Percentiles rank a stretch among this genome's conserved stretches.
These are phyloP conservation scores for Helarctos malayanus DNA, from an alignment of 2,797 vertebrate genomes.

Conservation along the genomic window DNA sequence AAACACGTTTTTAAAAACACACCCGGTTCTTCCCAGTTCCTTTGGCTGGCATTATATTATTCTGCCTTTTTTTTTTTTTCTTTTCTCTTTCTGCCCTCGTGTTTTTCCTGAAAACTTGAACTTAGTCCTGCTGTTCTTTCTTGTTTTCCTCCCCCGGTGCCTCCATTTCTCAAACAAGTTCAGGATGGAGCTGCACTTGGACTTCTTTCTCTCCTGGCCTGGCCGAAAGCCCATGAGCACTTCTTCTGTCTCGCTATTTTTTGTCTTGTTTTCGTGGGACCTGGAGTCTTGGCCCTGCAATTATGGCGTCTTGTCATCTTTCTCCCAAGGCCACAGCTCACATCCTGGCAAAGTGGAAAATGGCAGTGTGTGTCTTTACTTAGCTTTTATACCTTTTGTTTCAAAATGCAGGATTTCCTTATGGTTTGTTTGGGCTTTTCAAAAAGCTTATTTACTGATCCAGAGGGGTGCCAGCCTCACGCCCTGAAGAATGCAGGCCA, in stretches of 20 bases:
- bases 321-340: conserved; percentile 65
- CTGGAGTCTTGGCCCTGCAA: background rate
- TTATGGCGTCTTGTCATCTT: conserved; percentile 52
- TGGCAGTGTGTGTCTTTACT: conserved; percentile 59
- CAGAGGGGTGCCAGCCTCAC: conserved; percentile 70
- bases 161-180: background rate
- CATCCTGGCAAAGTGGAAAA: conserved; percentile 69
- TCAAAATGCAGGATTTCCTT: conserved; percentile 80
- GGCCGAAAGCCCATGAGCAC: background rate
- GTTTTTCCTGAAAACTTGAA: conserved; percentile 70
- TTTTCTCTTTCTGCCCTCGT: background rate
- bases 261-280: conserved; percentile 36
- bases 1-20: conserved; percentile 69
- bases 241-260: background rate
- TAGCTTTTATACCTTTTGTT: conserved; percentile 73
- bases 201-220: background rate
- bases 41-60: conserved; percentile 46
- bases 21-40: conserved; percentile 3
- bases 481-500: conserved; percentile 61
- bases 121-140: background rate
- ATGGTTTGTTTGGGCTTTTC: conserved; percentile 80
- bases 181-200: background rate
- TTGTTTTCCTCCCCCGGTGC: background rate
- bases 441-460: conserved; percentile 69
- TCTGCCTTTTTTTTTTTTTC: background rate